Base-by-base conservation (phyloP, 2,888 invertebrate species). In the Drosophila emarginata region DNA sequence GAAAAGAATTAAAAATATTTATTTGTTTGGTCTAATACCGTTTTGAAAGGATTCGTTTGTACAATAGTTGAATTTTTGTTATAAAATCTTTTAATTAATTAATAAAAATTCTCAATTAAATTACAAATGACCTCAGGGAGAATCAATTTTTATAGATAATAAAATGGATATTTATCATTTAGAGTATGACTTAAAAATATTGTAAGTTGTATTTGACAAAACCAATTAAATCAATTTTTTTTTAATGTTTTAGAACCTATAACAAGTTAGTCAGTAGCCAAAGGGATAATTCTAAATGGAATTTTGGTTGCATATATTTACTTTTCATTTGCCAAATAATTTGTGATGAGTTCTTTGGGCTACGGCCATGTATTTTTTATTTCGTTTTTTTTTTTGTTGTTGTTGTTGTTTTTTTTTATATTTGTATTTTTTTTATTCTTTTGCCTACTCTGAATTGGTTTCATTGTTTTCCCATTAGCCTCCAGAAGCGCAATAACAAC, bases 391-490 rank as follows among this genome's bases (percentile, higher is more conserved):
- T 11, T 45, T 18, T 21, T 45, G 9, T 15, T 40, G 40, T 60
- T 26, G 50, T 32, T 50, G 40, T 37, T 58, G 53, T 54, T 26
- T 26, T 50, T 59, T 45, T 61, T 32, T 37, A n/a, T 21, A 65
- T 15, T 9, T 21, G 40, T 12, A 51, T 59, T 45, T 65, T 32
- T 45, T 65, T 32, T 37, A 23, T 23, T 67, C 21, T 12, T 21
- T 61, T 12, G 53, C 28, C 32, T 57, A 45, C 37, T 53, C 45
- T 70, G 61, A 63, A 67, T 62, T 63, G 28, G 61, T 54, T 68
- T 52, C 69, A 68, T 68, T 72, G 74, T 61, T 40, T 70, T 66
- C 60, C 45, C 54, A 68, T 56, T 74, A 59, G 59, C 45, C 45
- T 45, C 28, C 26, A 40, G 12, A 14, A 67, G 62, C 61, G 21